phyloP scores from a whole-genome alignment of 2,113 vertebrate genomes.

The Pterocles orientalis region DNA sequence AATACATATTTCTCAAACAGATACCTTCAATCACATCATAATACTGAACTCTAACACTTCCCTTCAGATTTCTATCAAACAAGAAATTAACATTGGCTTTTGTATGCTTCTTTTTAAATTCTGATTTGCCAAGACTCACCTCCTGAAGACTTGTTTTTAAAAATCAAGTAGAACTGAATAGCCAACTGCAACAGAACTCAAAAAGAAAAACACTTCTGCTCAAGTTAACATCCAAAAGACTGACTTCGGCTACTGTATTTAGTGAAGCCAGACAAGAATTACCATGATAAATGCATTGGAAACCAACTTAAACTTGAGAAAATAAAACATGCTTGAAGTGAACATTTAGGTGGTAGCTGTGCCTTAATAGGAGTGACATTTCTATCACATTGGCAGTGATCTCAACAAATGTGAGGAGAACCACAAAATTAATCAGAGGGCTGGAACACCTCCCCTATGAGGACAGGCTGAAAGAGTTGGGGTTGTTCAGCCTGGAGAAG shows the following conservation, averaged over 20 bases:
- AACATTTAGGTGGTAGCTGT: not conserved
- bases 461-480: too few relatives aligned
- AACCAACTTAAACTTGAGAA: not conserved
- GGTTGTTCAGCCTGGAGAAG: too few relatives aligned
- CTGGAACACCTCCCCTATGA: too few relatives aligned
- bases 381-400: not conserved
- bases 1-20: not conserved
- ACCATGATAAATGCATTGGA: not conserved
- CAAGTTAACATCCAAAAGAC: not conserved
- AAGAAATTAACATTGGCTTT: not conserved
- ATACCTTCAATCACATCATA: conserved; percentile 59
- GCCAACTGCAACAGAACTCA: not conserved
- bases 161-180: not conserved
- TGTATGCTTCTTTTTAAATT: not conserved
- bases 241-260: not conserved
- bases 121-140: not conserved
- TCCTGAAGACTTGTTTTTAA: not conserved
- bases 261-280: not conserved
- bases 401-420: not conserved
- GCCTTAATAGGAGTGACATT: not conserved
- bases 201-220: not conserved
- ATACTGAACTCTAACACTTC: not conserved
- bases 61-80: not conserved
- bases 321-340: not conserved
- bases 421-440: too few relatives aligned